phyloP scores from a whole-genome alignment of 2,888 invertebrate species.

The Gari tellinella region DNA sequence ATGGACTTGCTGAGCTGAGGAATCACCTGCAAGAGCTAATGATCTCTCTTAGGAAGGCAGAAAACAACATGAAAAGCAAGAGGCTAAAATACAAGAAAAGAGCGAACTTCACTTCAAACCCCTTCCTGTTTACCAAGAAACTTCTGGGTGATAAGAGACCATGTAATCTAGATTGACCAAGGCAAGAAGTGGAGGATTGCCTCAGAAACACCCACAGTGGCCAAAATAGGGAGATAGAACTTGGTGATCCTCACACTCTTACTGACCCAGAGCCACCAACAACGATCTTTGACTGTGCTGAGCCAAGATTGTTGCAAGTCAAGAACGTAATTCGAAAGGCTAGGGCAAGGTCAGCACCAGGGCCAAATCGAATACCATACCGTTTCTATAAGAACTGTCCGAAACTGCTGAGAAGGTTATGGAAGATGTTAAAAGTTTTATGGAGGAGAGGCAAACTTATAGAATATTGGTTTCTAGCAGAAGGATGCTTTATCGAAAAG shows the following conservation, averaged over 20 bases:
- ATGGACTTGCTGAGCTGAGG: conserved; percentile 6
- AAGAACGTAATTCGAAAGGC: conserved; percentile 15
- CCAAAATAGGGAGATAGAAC: conserved; percentile 13
- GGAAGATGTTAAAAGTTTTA: too few relatives aligned
- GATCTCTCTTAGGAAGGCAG: conserved; percentile 3
- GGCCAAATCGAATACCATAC: too few relatives aligned
- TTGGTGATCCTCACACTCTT: conserved; percentile 10
- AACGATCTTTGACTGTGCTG: conserved; percentile 8
- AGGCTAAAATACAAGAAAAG: conserved; percentile 1
- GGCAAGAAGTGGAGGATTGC: conserved; percentile 26
- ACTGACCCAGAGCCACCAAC: conserved; percentile 19
- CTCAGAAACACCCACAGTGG: conserved; percentile 22
- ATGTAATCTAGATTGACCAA: conserved; percentile 18
- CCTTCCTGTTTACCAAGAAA: conserved; percentile 25
- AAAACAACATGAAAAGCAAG: conserved; percentile 4
- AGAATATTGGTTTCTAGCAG: conserved; percentile 23
- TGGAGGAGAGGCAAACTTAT: neutral
- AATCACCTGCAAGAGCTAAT: neutral
- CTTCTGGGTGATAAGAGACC: conserved; percentile 26
- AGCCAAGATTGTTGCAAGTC: conserved; percentile 28
- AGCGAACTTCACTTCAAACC: conserved; percentile 20
- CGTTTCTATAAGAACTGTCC: too few relatives aligned
- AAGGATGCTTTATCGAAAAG: conserved; percentile 46
- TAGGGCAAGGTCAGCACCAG: conserved; percentile 25
- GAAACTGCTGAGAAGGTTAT: too few relatives aligned